Percentiles rank a stretch among this genome's conserved stretches.
Evolutionary conservation across 2,888 invertebrate species (phyloP).

Genomic region (Cactoblastis cactorum): DNA sequence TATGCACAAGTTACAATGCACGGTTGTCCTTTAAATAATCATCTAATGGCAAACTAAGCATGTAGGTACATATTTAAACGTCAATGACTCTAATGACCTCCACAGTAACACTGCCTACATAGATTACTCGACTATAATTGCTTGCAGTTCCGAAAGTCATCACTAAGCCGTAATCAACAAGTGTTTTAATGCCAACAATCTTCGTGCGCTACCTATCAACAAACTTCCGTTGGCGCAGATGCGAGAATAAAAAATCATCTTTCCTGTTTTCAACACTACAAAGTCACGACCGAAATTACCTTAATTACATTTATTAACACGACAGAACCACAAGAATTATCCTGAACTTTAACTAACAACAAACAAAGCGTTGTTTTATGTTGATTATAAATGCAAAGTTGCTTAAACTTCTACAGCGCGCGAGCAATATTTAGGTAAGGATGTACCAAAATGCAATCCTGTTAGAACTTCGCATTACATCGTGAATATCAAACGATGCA

Average conservation of each 20-base stretch:
- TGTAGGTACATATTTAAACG: slow-evolving; percentile 14
- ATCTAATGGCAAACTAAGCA: slow-evolving; percentile 26
- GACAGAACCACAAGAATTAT: slow-evolving; percentile 14
- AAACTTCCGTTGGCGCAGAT: slow-evolving; percentile 52
- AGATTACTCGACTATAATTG: slow-evolving; percentile 46
- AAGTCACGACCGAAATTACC: slow-evolving; percentile 42
- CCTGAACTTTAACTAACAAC: slow-evolving; percentile 14
- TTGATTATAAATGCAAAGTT: background rate
- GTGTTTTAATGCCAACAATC: slow-evolving; percentile 58
- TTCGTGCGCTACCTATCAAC: slow-evolving; percentile 49
- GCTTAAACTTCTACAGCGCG: background rate
- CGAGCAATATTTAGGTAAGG: background rate
- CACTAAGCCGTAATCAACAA: slow-evolving; percentile 53
- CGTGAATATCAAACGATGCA: slow-evolving; percentile 28
- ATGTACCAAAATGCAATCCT: background rate
- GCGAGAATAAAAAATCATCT: slow-evolving; percentile 39
- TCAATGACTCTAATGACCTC: slow-evolving; percentile 34
- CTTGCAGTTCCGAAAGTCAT: slow-evolving; percentile 54
- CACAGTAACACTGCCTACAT: slow-evolving; percentile 35
- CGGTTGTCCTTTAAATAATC: slow-evolving; percentile 8
- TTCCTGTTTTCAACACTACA: slow-evolving; percentile 35
- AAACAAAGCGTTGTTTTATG: background rate
- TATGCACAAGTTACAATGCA: background rate
- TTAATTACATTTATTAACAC: slow-evolving; percentile 31
- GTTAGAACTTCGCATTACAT: background rate